Evolutionary conservation across 2,797 vertebrate species (phyloP), one percentile per base, ranked within the genome.

Genomic region (Thamnophis elegans): DNA sequence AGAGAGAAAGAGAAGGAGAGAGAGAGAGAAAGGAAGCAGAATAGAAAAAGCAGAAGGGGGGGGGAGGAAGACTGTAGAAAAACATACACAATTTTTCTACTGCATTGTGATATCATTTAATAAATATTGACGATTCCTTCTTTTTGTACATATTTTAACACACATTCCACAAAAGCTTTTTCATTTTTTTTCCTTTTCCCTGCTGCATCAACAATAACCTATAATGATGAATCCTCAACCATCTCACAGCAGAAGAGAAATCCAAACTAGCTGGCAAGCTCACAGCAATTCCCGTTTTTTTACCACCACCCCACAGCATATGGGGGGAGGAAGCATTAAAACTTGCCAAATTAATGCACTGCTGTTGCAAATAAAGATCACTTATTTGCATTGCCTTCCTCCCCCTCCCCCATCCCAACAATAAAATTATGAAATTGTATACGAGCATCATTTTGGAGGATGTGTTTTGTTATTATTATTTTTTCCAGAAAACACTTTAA

Each of bases 141-240:
- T 97, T 96, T 96, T 95, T 94, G 94, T 94, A 91, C 14, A 16
- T 94, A 20, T 87, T 87, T 87, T 55, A 36, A 87, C n/a, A 94
- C 93, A 92, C 96, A 94, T 96, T 87, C 28, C 16, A 94, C 94
- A 96, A 94, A 95, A 95, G 94, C 96, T 95, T 97, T 96, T 96
- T 97, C 96, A 7, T 14, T 4, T 55, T 96, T 95, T 96, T 92
- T 13, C 0, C 7, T 2, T 68, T 1, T 92, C 94, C 93, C 89
- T 95, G 96, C 94, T 96, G 97, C 91, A 96, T 59, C 95, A 95
- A 97, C 96, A 97, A 96, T 97, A 96, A 97, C 97, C 97, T 97
- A 97, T 97, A 95, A 97, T 96, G 95, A 94, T 88, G 94, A 78
- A 96, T 93, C 42, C 93, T 94, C 94, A 95, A 94, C 94, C 94